Conservation (phyloP, 2,113 vertebrate species). For the Laticauda laticaudata region DNA sequence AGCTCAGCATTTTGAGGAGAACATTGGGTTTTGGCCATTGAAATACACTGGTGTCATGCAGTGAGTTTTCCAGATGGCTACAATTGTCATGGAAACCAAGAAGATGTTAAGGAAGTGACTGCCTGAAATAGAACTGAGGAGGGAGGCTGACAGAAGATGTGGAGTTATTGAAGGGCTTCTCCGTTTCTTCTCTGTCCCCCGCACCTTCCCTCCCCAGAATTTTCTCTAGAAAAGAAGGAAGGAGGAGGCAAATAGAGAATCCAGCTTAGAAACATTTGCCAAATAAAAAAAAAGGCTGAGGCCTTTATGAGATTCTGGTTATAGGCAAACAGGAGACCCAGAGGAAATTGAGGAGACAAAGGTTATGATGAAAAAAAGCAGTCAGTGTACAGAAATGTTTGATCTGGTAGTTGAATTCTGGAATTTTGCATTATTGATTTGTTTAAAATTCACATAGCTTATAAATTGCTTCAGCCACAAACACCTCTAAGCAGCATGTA, state of each 20-base stretch:
- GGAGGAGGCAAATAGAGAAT: not conserved
- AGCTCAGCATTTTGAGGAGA: not conserved
- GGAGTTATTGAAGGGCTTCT: not conserved
- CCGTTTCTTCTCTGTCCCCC: not conserved
- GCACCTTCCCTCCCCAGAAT: not conserved
- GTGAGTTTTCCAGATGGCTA: conserved; percentile 11
- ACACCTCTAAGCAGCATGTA: not conserved
- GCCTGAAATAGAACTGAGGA: not conserved
- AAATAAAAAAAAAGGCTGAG: not conserved
- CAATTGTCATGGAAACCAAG: conserved; percentile 6
- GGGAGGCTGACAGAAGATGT: not conserved
- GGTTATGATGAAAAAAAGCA: not conserved
- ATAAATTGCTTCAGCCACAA: not conserved
- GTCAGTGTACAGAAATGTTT: not conserved
- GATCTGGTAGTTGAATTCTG: not conserved
- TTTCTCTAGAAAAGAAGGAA: not conserved
- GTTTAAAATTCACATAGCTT: not conserved
- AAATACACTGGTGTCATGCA: not conserved
- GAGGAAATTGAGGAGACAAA: not conserved
- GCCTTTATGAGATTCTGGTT: not conserved
- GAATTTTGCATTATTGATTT: not conserved
- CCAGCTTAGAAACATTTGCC: not conserved
- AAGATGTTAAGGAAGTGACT: not conserved
- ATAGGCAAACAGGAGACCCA: not conserved
- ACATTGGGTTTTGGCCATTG: not conserved